Base-by-base conservation (phyloP, 2,797 vertebrate species). In the Cynodonichthys magdalenae region DNA sequence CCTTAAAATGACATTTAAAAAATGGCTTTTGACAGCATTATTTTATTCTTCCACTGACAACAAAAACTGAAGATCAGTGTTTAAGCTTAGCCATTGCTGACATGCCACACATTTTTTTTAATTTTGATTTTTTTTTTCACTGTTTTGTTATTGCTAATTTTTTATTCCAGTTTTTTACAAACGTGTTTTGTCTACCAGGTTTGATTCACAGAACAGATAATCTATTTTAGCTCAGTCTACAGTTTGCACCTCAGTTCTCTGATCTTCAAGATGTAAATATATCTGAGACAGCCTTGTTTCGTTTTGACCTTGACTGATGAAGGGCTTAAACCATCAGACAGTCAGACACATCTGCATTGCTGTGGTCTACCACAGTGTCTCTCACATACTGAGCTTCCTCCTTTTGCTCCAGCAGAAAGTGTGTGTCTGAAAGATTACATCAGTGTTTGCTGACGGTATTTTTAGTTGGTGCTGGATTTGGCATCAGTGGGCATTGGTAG, bases 341-440 rank as follows among this genome's bases (percentile, higher is more conserved):
- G 77, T 83, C 88, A 85, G 83, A 85, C 87, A 79, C 60, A 15
- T 75, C 79, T 64, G 50, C 86, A 79, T 85, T 58, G 50, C 87
- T 91, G 88, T 75, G 89, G 87, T 87, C 47, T 81, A 79, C 86
- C 87, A 63, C 84, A 80, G 80, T 46, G 66, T 82, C 80, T 80
- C 69, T 85, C 71, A 36, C 77, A 68, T 80, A 71, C 71, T 81
- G 44, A 3, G 49, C 75, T 78, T 81, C 81, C 63, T 77, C 53
- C 20, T 58, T 45, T 59, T 57, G 50, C 67, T 58, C 60, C 56
- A 45, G 53, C 53, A 51, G 62, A 53, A 62, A 58, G 55, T 70
- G 53, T 80, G 59, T 66, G 66, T 82, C 71, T 81, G 66, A 72
- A 48, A 70, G 54, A 88, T 89, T 80, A 87, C 85, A 80, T 90